Conservation (phyloP, 2,113 vertebrate species). For the Semnopithecus entellus region DNA sequence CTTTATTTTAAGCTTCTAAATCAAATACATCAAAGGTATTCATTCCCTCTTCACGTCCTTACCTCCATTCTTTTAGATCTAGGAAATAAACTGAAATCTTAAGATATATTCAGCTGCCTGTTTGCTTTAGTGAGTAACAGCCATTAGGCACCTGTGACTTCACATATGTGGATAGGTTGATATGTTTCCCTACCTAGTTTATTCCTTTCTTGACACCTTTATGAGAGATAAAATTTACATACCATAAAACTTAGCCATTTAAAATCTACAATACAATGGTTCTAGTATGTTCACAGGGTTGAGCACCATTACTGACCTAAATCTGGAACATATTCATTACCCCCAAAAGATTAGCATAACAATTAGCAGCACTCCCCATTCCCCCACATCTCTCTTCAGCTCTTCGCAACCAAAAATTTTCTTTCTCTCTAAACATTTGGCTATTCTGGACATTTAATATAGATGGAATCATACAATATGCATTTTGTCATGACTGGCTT, state of each 20-base stretch:
- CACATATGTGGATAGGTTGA: background rate
- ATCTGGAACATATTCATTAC: background rate
- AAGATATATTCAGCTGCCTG: background rate
- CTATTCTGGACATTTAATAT: background rate
- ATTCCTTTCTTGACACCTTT: background rate
- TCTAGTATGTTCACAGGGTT: background rate
- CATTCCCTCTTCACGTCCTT: background rate
- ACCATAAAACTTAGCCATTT: background rate
- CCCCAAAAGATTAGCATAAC: background rate
- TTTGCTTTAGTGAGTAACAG: background rate
- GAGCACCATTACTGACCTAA: background rate
- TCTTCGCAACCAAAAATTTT: background rate
- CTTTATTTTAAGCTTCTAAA: background rate
- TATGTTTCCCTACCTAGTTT: background rate
- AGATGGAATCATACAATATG: background rate
- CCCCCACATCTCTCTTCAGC: too few relatives aligned
- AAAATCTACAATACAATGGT: background rate
- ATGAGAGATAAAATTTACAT: background rate
- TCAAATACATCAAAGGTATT: background rate
- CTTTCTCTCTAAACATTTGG: background rate
- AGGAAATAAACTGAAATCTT: background rate
- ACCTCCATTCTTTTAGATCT: background rate
- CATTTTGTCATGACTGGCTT: background rate
- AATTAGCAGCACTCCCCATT: background rate
- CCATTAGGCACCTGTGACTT: background rate